Percentiles rank a stretch among this genome's conserved stretches.
These are phyloP conservation scores for Dufourea novaeangliae DNA, from an alignment of 1,140 invertebrate genomes.

Conservation along the genomic window DNA sequence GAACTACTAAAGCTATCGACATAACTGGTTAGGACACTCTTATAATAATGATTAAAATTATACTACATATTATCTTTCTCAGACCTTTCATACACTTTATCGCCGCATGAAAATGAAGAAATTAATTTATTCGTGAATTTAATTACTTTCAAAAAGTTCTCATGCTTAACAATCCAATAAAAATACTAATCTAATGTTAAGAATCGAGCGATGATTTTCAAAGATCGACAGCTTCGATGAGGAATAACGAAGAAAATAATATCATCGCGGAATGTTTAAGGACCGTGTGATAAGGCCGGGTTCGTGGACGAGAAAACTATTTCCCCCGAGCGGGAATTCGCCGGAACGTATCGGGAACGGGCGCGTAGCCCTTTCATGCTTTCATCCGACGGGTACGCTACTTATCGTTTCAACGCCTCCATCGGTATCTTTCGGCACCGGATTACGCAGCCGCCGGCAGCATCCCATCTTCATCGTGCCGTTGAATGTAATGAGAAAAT, in stretches of 20 bases:
- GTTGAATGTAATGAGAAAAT: slow-evolving; percentile 67
- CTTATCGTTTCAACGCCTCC: slow-evolving; percentile 53
- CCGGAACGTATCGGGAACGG: background rate
- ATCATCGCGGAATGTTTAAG: background rate
- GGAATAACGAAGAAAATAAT: background rate
- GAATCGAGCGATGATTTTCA: too few relatives aligned
- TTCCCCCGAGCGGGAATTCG: background rate
- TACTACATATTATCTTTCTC: too few relatives aligned
- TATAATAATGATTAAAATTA: too few relatives aligned
- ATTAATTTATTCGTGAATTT: too few relatives aligned
- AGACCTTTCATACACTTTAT: too few relatives aligned
- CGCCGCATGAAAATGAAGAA: too few relatives aligned
- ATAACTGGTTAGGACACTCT: too few relatives aligned
- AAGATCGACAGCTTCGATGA: too few relatives aligned
- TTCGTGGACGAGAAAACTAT: background rate
- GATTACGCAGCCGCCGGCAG: slow-evolving; percentile 51
- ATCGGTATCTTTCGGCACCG: slow-evolving; percentile 52
- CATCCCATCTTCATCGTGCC: slow-evolving; percentile 35
- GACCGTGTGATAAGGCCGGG: background rate
- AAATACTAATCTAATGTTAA: too few relatives aligned
- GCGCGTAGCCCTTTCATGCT: background rate
- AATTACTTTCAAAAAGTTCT: too few relatives aligned
- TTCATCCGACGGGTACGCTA: slow-evolving; percentile 20
- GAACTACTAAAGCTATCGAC: too few relatives aligned
- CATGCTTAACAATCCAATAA: too few relatives aligned